Percentiles rank a stretch among this genome's conserved stretches.
Conservation (phyloP, 2,113 vertebrate species). For the Phrynosoma platyrhinos region DNA sequence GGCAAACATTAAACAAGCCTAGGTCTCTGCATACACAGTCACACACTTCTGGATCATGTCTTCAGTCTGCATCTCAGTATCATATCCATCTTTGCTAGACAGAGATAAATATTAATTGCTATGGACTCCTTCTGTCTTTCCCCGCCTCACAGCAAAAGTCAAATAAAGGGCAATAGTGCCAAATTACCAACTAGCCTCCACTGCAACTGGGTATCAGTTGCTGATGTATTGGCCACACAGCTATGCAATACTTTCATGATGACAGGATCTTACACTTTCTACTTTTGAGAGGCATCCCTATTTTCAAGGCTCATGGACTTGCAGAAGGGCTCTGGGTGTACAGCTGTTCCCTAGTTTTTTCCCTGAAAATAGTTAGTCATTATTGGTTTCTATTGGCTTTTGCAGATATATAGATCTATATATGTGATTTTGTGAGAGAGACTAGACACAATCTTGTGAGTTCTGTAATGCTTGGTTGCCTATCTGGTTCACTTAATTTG, state of each 20-base stretch:
- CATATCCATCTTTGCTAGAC: slow-evolving; percentile 37
- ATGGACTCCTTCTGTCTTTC: slow-evolving; percentile 41
- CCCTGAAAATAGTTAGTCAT: background rate
- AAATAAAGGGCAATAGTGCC: slow-evolving; percentile 62
- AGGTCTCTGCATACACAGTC: background rate
- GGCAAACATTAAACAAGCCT: background rate
- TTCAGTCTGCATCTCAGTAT: slow-evolving; percentile 36
- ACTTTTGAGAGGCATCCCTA: slow-evolving; percentile 7
- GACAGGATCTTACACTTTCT: slow-evolving; percentile 47
- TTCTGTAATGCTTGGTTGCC: no score
- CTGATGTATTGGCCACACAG: slow-evolving; percentile 45
- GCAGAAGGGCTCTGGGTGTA: background rate
- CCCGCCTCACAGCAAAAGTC: slow-evolving; percentile 55
- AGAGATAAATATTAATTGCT: slow-evolving; percentile 57
- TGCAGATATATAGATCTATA: no score
- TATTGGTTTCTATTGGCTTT: no score
- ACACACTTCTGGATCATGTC: slow-evolving; percentile 1
- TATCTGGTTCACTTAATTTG: no score
- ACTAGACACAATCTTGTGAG: no score
- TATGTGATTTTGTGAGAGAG: no score
- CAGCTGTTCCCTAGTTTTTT: background rate
- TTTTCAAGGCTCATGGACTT: background rate
- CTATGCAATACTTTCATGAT: slow-evolving; percentile 43
- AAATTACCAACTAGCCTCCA: slow-evolving; percentile 57
- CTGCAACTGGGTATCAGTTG: slow-evolving; percentile 56